A percentile compares a stretch with the other conserved stretches of the same genome.
These are phyloP conservation scores for Caenorhabditis virilis DNA, from an alignment of 2,888 invertebrate genomes.

Conservation along the genomic window DNA sequence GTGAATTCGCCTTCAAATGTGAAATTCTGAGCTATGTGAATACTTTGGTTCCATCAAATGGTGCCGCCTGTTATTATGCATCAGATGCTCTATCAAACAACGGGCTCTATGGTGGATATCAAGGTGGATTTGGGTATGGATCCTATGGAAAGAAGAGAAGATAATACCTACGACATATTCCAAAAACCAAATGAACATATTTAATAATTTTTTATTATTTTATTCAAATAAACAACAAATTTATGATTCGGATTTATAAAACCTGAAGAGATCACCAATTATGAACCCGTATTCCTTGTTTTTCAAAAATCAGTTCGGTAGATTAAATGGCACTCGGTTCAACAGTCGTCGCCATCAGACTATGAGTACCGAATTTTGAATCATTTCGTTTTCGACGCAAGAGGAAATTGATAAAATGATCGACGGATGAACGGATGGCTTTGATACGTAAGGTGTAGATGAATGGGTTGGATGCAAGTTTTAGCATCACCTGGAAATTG, in stretches of 20 bases:
- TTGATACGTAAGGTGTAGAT: conserved; percentile 66
- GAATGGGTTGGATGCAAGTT: conserved; percentile 65
- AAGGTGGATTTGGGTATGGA: conserved; percentile 23
- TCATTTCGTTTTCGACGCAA: conserved; percentile 19
- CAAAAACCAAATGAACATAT: neutral
- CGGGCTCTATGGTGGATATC: conserved; percentile 14
- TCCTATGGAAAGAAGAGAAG: conserved; percentile 27
- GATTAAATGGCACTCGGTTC: conserved; percentile 30
- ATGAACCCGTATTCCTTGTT: too few species aligned
- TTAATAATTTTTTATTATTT: neutral
- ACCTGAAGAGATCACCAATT: neutral
- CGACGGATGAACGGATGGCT: conserved; percentile 58
- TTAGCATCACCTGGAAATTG: conserved; percentile 61
- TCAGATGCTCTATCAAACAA: conserved; percentile 22
- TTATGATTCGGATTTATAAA: conserved; percentile 1
- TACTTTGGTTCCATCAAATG: conserved; percentile 42
- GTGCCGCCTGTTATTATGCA: conserved; percentile 64
- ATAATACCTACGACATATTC: conserved; percentile 4
- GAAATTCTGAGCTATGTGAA: conserved; percentile 40
- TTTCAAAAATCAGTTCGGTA: neutral
- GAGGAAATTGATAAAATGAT: conserved; percentile 36
- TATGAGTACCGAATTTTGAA: conserved; percentile 7
- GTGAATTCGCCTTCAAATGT: conserved; percentile 61
- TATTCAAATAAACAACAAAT: neutral
- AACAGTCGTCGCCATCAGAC: conserved; percentile 14